A percentile compares a stretch with the other conserved stretches of the same genome.
These are phyloP conservation scores for Acanthococcus lagerstroemiae DNA, from an alignment of 2,888 invertebrate species.

Conservation along the genomic window DNA sequence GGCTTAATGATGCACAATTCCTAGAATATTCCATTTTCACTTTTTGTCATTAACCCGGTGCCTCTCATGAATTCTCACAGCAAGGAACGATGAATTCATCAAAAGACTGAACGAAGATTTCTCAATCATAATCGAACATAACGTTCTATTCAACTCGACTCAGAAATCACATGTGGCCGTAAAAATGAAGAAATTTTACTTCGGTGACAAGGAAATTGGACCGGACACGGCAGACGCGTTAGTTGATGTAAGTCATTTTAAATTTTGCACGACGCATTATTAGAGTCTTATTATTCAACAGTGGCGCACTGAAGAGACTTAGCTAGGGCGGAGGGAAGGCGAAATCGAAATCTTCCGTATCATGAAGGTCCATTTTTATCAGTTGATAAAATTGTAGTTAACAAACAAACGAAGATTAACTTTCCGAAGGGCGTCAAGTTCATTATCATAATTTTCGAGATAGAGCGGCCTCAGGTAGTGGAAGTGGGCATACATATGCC, in stretches of 20 bases:
- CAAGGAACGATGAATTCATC: not conserved
- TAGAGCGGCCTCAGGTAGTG: too few relatives aligned
- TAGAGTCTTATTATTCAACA: not conserved
- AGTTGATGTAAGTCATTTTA: conserved; percentile 11
- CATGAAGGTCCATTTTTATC: too few relatives aligned
- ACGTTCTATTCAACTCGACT: not conserved
- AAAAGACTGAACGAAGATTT: not conserved
- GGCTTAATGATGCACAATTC: not conserved
- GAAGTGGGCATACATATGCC: too few relatives aligned
- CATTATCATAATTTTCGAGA: too few relatives aligned
- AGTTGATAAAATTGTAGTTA: too few relatives aligned
- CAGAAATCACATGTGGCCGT: not conserved
- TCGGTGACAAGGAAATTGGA: conserved; percentile 14
- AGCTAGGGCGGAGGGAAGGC: too few relatives aligned
- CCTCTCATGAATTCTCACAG: too few relatives aligned
- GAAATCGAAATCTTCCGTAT: too few relatives aligned
- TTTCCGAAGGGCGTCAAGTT: too few relatives aligned
- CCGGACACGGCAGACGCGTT: not conserved
- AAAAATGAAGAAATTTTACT: conserved; percentile 7
- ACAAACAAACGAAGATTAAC: too few relatives aligned
- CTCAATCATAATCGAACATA: not conserved
- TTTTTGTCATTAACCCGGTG: too few relatives aligned
- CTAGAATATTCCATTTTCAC: not conserved
- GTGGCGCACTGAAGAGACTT: too few relatives aligned
- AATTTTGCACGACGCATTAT: not conserved